Percentiles rank a stretch among this genome's conserved stretches.
These are phyloP conservation scores for Pogonocherus hispidulus DNA, from an alignment of 2,888 invertebrate species.

Conservation along the genomic window DNA sequence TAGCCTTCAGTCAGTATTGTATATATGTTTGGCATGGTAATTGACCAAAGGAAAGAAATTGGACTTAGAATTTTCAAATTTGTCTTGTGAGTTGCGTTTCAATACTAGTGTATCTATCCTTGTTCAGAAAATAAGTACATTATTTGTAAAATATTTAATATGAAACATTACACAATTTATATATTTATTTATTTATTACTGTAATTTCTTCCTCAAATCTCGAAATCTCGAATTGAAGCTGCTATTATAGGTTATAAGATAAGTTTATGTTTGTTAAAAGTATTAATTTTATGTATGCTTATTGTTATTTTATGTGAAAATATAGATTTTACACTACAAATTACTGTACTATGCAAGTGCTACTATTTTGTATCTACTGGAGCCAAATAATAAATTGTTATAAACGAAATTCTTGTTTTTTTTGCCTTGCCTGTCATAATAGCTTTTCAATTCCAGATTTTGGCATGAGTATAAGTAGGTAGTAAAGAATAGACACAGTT, in stretches of 20 bases:
- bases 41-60: no score
- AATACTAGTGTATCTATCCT: no score
- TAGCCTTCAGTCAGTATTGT: no score
- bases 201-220: constrained; percentile 52
- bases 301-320: constrained; percentile 38
- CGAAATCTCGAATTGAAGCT: constrained; percentile 63
- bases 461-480: no score
- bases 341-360: constrained; percentile 40
- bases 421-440: constrained; percentile 26
- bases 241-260: constrained; percentile 55
- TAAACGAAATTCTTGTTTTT: constrained; percentile 35
- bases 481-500: no score
- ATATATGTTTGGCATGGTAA: no score
- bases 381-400: constrained; percentile 43
- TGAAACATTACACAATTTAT: constrained; percentile 8
- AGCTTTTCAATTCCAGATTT: constrained; percentile 50
- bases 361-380: constrained; percentile 45
- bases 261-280: constrained; percentile 18
- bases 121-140: no score
- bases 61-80: no score
- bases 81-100: no score
- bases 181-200: constrained; percentile 28
- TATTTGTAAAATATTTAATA: constrained; percentile 18
- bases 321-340: constrained; percentile 33
- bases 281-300: constrained; percentile 33